These are phyloP conservation scores for Empidonax traillii DNA, from an alignment of 2,113 vertebrate genomes.

Conservation along the genomic window DNA sequence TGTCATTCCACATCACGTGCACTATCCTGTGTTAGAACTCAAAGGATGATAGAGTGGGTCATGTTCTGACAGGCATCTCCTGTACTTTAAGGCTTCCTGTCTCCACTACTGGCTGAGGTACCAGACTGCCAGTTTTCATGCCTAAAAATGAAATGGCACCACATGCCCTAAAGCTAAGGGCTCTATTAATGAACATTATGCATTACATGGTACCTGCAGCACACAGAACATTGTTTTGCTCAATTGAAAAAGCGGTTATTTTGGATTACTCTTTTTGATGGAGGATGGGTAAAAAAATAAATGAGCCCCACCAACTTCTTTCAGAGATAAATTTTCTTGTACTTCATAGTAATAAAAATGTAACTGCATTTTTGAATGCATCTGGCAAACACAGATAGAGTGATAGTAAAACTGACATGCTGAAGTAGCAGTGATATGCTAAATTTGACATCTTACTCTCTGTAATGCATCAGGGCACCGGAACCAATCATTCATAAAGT, in stretches of 20 bases:
- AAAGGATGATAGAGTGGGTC: neutral
- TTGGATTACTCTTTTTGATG: neutral
- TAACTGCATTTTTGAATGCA: neutral
- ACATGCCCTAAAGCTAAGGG: neutral
- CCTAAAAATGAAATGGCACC: neutral
- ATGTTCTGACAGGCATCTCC: neutral
- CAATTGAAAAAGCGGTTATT: neutral
- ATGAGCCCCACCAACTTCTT: neutral
- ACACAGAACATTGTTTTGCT: neutral
- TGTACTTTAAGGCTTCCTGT: neutral
- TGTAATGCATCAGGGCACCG: neutral
- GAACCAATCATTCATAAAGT: slow-evolving; percentile 41
- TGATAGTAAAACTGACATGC: slow-evolving; percentile 9
- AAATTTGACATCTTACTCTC: slow-evolving; percentile 42
- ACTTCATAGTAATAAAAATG: neutral
- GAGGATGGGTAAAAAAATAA: neutral
- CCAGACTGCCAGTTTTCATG: neutral
- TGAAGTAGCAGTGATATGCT: slow-evolving; percentile 11
- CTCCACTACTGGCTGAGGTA: neutral
- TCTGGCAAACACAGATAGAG: neutral
- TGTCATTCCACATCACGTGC: neutral
- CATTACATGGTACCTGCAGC: neutral
- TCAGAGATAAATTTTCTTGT: neutral
- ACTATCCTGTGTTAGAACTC: neutral
- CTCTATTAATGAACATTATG: neutral